Evolutionary conservation across 2,113 vertebrate genomes (phyloP).

Genomic region (Hyperoodon ampullatus): DNA sequence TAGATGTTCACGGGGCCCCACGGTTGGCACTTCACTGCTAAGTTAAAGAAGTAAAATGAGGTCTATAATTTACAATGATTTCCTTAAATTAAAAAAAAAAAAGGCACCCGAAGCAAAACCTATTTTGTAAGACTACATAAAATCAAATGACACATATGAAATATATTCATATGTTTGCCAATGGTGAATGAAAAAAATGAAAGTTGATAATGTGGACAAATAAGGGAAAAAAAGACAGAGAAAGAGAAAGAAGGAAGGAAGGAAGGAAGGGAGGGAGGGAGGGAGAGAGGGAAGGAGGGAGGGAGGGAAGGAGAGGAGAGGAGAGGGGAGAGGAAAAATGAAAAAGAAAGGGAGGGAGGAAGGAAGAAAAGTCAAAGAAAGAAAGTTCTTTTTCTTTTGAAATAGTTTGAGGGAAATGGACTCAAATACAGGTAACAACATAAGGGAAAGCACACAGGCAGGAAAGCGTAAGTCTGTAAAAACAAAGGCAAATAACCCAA

Average conservation of each 20-base stretch:
- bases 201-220: not conserved
- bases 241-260: not conserved
- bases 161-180: not conserved
- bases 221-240: not conserved
- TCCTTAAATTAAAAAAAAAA: slow-evolving; percentile 12
- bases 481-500: not conserved
- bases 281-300: not conserved
- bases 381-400: not conserved
- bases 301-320: not conserved
- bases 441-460: not conserved
- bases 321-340: too few species aligned
- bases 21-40: not conserved
- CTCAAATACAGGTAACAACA: not conserved
- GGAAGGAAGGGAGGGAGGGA: too few species aligned
- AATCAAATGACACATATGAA: not conserved
- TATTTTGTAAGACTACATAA: not conserved
- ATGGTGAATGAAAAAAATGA: not conserved
- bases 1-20: not conserved
- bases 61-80: not conserved
- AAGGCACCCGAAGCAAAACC: not conserved
- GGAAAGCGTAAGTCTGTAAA: not conserved
- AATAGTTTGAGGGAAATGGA: not conserved
- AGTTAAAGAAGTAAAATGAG: not conserved
- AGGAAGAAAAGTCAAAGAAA: not conserved
- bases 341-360: not conserved